These are phyloP conservation scores for Setophaga coronata DNA, from an alignment of 2,113 vertebrate species.

Conservation along the genomic window DNA sequence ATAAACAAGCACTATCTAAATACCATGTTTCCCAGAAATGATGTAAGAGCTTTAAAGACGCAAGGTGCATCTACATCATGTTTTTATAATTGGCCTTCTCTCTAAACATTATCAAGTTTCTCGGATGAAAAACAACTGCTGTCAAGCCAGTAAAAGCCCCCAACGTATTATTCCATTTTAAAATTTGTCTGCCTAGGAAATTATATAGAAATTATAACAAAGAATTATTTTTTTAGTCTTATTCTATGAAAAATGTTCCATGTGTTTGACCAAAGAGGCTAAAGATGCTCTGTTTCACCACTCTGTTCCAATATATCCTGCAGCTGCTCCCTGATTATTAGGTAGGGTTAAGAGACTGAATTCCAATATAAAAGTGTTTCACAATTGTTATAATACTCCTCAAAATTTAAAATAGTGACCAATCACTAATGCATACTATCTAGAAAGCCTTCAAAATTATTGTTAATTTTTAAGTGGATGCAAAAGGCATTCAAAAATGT, in stretches of 20 bases:
- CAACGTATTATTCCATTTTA: not conserved
- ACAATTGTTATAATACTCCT: not conserved
- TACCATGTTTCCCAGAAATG: not conserved
- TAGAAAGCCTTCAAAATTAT: not conserved
- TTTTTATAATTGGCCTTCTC: not conserved
- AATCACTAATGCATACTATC: not conserved
- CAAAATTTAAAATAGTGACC: not conserved
- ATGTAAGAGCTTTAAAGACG: not conserved
- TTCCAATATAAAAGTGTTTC: not conserved
- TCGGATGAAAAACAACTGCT: not conserved
- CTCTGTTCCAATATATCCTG: not conserved
- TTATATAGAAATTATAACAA: not conserved
- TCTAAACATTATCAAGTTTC: not conserved
- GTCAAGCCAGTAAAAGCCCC: not conserved
- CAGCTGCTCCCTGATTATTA: not conserved
- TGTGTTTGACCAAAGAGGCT: not conserved
- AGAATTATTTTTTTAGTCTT: not conserved
- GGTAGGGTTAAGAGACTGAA: not conserved
- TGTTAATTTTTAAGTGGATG: not conserved
- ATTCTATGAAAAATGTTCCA: not conserved
- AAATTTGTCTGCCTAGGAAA: not conserved
- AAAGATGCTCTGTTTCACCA: not conserved
- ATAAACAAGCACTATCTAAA: not conserved
- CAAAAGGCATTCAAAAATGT: not conserved
- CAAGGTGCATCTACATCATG: not conserved